Percentiles rank a stretch among this genome's conserved stretches.
Evolutionary conservation across 2,797 vertebrate genomes (phyloP).

Genomic region (Sparidentex hasta): DNA sequence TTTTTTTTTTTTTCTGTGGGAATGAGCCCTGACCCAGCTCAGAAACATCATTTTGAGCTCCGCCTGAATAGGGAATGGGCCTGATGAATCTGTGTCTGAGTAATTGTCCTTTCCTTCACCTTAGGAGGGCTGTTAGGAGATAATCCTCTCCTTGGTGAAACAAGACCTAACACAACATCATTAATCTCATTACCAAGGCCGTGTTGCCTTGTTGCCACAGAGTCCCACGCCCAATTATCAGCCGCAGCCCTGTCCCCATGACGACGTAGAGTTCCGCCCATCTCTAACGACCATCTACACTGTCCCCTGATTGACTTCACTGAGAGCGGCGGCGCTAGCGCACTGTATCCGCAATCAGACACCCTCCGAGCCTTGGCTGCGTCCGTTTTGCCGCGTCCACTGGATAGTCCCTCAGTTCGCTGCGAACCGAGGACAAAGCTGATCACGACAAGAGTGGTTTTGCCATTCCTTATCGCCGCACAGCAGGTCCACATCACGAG

Average conservation of each 20-base stretch:
- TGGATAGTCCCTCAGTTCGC: conserved; percentile 36
- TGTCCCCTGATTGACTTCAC: conserved; percentile 69
- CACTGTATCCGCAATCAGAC: conserved; percentile 25
- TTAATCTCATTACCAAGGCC: conserved; percentile 81
- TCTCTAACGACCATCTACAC: conserved; percentile 47
- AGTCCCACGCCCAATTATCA: conserved; percentile 83
- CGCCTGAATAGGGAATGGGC: conserved; percentile 53
- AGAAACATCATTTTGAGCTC: conserved; percentile 65
- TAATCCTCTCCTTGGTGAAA: conserved; percentile 83
- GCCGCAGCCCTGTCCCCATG: conserved; percentile 54
- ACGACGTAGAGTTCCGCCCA: conserved; percentile 40
- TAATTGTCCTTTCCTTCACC: conserved; percentile 82
- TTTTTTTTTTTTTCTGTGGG: conserved; percentile 60
- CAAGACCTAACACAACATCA: conserved; percentile 81
- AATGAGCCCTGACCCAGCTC: conserved; percentile 67
- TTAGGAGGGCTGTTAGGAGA: conserved; percentile 75
- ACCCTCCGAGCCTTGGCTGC: conserved; percentile 1
- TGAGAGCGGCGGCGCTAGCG: not conserved
- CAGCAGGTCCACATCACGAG: conserved; percentile 54
- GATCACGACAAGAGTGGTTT: conserved; percentile 40
- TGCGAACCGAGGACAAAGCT: conserved; percentile 46
- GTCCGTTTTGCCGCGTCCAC: conserved; percentile 23
- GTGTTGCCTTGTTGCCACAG: conserved; percentile 70
- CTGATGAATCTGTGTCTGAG: conserved; percentile 74
- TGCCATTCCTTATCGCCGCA: conserved; percentile 65